Conservation (phyloP, 2,888 invertebrate genomes). For the Danaus chrysippus region DNA sequence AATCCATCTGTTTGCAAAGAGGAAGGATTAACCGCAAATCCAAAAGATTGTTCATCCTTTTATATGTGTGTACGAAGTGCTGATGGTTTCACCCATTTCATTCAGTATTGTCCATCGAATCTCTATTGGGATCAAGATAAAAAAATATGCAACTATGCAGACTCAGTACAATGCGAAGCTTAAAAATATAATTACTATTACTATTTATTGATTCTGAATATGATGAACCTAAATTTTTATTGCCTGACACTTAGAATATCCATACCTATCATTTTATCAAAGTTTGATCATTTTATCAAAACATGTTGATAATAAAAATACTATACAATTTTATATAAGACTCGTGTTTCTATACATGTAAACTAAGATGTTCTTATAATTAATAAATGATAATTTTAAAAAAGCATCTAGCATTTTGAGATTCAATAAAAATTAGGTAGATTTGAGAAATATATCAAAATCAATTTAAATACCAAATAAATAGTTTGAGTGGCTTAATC, state of each 20-base stretch:
- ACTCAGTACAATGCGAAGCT: constrained; percentile 13
- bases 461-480: no score
- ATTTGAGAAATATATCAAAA: no score
- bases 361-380: no score
- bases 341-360: no score
- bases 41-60: constrained; percentile 20
- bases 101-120: constrained; percentile 14
- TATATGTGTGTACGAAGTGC: constrained; percentile 17
- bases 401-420: no score
- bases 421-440: no score
- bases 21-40: constrained; percentile 15
- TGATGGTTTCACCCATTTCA: constrained; percentile 6
- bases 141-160: constrained; percentile 19
- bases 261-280: no score
- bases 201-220: neutral
- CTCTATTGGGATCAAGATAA: constrained; percentile 24
- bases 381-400: no score
- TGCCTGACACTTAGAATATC: neutral
- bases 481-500: no score
- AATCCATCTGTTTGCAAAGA: constrained; percentile 12
- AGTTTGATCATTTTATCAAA: no score
- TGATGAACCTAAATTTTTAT: neutral
- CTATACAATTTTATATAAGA: no score
- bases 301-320: no score
- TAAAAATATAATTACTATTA: neutral